These are phyloP conservation scores for Pristionchus maxplancki DNA, from an alignment of 2,888 invertebrate genomes.

Conservation along the genomic window DNA sequence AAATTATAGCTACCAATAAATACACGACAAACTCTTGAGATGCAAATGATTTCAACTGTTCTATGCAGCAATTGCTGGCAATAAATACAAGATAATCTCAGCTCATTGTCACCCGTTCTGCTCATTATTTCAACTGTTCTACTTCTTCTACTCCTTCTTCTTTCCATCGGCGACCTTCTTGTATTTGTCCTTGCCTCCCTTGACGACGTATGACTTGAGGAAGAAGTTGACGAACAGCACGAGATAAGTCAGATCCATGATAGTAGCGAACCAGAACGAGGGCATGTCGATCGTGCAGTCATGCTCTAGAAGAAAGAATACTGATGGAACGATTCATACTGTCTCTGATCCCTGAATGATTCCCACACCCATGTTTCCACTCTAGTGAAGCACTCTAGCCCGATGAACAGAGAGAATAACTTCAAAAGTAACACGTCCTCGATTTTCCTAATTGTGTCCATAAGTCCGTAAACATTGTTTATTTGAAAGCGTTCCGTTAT, in stretches of 20 bases:
- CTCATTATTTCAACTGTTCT: too few relatives aligned
- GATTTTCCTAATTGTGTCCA: too few relatives aligned
- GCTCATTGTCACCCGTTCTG: too few relatives aligned
- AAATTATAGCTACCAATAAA: too few relatives aligned
- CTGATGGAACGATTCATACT: neutral
- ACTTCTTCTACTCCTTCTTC: neutral
- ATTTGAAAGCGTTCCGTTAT: too few relatives aligned
- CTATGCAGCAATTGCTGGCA: too few relatives aligned
- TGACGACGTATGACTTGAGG: constrained; percentile 65
- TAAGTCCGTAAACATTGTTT: too few relatives aligned
- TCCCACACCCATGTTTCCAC: too few relatives aligned
- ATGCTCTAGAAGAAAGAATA: neutral
- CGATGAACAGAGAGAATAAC: neutral
- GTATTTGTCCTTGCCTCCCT: constrained; percentile 61
- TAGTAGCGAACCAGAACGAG: constrained; percentile 55
- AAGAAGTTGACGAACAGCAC: constrained; percentile 68
- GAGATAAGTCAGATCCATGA: constrained; percentile 68
- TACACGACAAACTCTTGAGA: too few relatives aligned
- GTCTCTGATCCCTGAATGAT: neutral
- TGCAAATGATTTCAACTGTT: too few relatives aligned
- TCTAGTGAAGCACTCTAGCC: neutral
- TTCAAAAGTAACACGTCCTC: too few relatives aligned
- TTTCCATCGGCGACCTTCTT: constrained; percentile 27
- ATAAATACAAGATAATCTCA: too few relatives aligned
- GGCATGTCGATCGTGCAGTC: constrained; percentile 8